Base-by-base conservation (phyloP, 2,113 vertebrate species). In the Cnemophilus loriae region DNA sequence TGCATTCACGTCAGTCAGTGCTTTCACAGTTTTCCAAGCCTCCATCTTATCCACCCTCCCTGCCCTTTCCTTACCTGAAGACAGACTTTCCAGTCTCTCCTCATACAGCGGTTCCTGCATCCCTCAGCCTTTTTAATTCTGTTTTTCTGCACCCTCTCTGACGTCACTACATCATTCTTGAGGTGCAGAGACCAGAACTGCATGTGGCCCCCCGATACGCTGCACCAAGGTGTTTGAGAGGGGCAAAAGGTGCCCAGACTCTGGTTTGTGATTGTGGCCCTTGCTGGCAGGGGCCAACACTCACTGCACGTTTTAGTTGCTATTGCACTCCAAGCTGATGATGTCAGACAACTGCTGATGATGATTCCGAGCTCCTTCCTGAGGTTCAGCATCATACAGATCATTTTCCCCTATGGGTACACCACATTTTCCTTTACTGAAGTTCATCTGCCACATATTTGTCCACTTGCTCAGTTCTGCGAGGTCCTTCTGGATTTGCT, bases 161-260 rank as follows among this genome's bases (percentile, higher is more conserved):
- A 71, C 35, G 20, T 87, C 23, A 28, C 22, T 61, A 4, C 21
- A 27, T 68, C 35, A 22, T 78, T 55, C 68, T 18, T 83, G 84
- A 80, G 52, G 16, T 57, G 56, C 56, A 70, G 76, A 75, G 46
- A 53, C 24, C 49, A 59, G 63, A 83, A 20, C 47, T 33, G 42
- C 52, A 52, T 7, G n/a, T 41, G 63, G 13, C 5, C 6, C 4
- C 33, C 17, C 18, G n/a, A 39, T 15, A 52, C 0, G 0, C 39
- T 74, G 37, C 37, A 87, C 24, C 0, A 3, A 33, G 10, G 21
- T 73, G 32, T 49, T 49, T 6, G 1, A 63, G n/a, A 42, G 19
- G 20, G 16, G 49, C 61, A 59, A 49, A 81, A 68, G 7, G 4
- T 67, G 39, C 13, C 33, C 47, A 69, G 55, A 32, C 19, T 65